These are phyloP conservation scores for Trachelus stipa DNA, from an alignment of 2,888 invertebrate species.

Conservation along the genomic window DNA sequence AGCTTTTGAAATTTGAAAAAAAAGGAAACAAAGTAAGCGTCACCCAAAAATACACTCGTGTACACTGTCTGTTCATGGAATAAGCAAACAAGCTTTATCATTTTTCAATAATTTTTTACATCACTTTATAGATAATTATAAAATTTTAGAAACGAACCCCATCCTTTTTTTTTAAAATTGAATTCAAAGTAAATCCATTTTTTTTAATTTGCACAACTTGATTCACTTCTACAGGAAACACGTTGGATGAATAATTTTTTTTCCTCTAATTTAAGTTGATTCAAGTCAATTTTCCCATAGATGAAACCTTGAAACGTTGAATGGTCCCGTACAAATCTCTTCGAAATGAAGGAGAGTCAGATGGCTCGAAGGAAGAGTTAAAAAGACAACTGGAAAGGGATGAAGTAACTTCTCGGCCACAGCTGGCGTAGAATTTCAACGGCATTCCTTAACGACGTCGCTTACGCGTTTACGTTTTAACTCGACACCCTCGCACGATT, in stretches of 20 bases:
- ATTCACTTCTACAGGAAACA: too few relatives aligned
- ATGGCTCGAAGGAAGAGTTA: neutral
- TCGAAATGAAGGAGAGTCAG: neutral
- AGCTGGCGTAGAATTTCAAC: slow-evolving; percentile 4
- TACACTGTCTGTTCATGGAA: too few relatives aligned
- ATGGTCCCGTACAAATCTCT: neutral
- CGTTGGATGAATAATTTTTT: neutral
- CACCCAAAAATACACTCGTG: too few relatives aligned
- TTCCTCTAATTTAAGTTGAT: neutral
- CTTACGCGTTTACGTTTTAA: neutral
- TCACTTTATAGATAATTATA: too few relatives aligned
- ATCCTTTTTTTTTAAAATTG: too few relatives aligned
- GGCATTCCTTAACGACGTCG: neutral
- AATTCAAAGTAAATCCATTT: too few relatives aligned
- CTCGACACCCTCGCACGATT: neutral
- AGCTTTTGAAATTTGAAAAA: too few relatives aligned
- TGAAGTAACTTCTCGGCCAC: neutral
- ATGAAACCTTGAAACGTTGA: neutral
- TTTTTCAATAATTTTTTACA: too few relatives aligned
- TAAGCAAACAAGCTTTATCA: too few relatives aligned
- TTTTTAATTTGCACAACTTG: too few relatives aligned
- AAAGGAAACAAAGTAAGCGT: too few relatives aligned
- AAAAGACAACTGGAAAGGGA: neutral
- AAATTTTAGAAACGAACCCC: too few relatives aligned
- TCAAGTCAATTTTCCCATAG: neutral